A percentile compares a stretch with the other conserved stretches of the same genome.
phyloP scores from a whole-genome alignment of 2,888 invertebrate species.

The Dryomyza anilis region DNA sequence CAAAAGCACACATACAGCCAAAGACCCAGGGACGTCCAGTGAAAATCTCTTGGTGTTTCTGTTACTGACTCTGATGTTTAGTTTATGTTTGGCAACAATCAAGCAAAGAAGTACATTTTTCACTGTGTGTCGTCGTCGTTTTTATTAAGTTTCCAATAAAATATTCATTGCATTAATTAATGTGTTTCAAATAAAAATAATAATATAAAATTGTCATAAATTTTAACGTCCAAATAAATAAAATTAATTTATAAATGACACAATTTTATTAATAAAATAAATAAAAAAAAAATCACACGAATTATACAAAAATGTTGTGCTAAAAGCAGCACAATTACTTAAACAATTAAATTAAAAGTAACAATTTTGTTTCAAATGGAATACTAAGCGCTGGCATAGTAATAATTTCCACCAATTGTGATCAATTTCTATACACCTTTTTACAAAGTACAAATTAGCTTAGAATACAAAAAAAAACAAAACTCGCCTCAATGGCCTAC shows the following conservation, averaged over 20 bases:
- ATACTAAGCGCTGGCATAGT: background rate
- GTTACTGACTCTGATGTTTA: too few relatives aligned
- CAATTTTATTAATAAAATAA: background rate
- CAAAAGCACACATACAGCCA: background rate
- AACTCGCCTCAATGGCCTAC: slow-evolving; percentile 30
- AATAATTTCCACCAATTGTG: slow-evolving; percentile 8
- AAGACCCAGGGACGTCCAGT: slow-evolving; percentile 6
- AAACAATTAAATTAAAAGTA: too few relatives aligned
- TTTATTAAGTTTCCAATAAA: slow-evolving; percentile 17
- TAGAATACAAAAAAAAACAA: slow-evolving; percentile 34
- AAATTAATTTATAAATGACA: background rate
- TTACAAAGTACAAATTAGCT: slow-evolving; percentile 42
- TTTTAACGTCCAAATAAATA: slow-evolving; percentile 8
- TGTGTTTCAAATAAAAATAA: background rate
- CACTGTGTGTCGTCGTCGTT: slow-evolving; percentile 16
- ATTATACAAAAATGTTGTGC: background rate
- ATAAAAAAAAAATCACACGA: background rate
- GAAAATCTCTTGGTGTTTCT: too few relatives aligned
- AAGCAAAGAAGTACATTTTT: slow-evolving; percentile 30
- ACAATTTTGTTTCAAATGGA: too few relatives aligned
- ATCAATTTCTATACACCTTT: slow-evolving; percentile 18
- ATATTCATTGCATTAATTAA: background rate
- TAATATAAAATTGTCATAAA: background rate
- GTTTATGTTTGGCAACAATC: slow-evolving; percentile 39
- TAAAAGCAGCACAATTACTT: too few relatives aligned